These are phyloP conservation scores for Triplophysa yarkandensis DNA, from an alignment of 2,797 vertebrate genomes.

Conservation along the genomic window DNA sequence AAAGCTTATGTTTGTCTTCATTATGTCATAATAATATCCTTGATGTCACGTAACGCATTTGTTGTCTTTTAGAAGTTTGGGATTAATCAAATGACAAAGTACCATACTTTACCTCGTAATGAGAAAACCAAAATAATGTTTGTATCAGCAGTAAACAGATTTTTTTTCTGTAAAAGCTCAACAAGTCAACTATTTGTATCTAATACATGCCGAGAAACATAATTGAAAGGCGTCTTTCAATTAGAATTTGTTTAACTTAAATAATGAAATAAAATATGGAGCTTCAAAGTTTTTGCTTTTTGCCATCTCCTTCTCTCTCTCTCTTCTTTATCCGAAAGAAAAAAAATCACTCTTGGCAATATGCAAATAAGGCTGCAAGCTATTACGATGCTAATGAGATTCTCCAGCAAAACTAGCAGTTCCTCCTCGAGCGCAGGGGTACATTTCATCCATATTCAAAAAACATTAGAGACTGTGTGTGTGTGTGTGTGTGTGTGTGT, in stretches of 20 bases:
- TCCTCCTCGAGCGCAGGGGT: slow-evolving; percentile 68
- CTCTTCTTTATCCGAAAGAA: slow-evolving; percentile 46
- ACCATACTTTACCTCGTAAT: slow-evolving; percentile 3
- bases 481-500: slow-evolving; percentile 30
- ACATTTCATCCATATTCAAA: slow-evolving; percentile 83
- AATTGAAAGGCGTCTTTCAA: slow-evolving; percentile 81
- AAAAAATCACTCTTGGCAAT: slow-evolving; percentile 79
- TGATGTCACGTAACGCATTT: slow-evolving; percentile 1
- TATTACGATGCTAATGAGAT: slow-evolving; percentile 87
- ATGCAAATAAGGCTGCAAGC: slow-evolving; percentile 86
- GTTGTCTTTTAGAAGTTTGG: background rate
- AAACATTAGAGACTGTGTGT: slow-evolving; percentile 71
- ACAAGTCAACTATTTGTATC: slow-evolving; percentile 71
- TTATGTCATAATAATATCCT: slow-evolving; percentile 1
- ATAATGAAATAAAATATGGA: slow-evolving; percentile 76
- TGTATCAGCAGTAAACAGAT: slow-evolving; percentile 57
- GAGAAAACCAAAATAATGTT: slow-evolving; percentile 56
- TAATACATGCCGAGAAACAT: slow-evolving; percentile 64
- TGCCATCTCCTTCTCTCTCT: slow-evolving; percentile 37
- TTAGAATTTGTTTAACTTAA: slow-evolving; percentile 79
- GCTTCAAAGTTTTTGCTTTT: slow-evolving; percentile 75
- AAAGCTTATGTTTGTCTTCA: background rate
- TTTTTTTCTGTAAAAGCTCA: slow-evolving; percentile 67
- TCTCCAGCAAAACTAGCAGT: slow-evolving; percentile 79
- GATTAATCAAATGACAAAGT: background rate